Base-by-base conservation (phyloP, 2,797 vertebrate genomes). In the Gadopsis bispinosus region DNA sequence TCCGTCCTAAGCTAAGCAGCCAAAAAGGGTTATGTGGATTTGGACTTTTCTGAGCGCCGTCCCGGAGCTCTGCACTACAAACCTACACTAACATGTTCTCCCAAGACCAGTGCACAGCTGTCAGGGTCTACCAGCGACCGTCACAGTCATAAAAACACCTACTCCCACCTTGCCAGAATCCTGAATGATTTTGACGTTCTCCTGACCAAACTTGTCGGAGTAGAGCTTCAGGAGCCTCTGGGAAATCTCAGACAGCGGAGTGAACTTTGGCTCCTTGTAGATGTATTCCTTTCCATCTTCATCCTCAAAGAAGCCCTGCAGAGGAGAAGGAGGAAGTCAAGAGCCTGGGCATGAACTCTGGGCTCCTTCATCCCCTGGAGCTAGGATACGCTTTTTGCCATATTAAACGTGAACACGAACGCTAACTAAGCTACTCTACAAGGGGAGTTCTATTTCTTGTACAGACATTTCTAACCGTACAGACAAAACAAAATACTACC, bases 111-210 rank as follows among this genome's bases (percentile, higher is more conserved):
- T 60, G 17, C 73, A 55, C n/a, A 63, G 65, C 33, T 16, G 4
- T 22, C 39, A 39, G 41, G 41, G 12, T 61, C 60, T 50, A 8
- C 19, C 11, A 0, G 54, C 29, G 43, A 10, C 31, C 13, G 4
- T 14, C 13, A 13, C 0, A 26, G 47, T 37, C 19, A 64, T 11
- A 54, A 7, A 41, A 67, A 71, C 26, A 55, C 16, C 72, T 16
- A 70, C 5, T 9, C 93, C 64, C 94, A 99, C 98, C 96, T 91
- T 98, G 71, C 98, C 97, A 63, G 98, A 99, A 94, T 99, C 98
- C 84, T 99, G 98, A 73, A 99, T 99, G 95, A 99, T 99, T 95
- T 97, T 99, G 73, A 99, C 98, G 67, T 99, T 99, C 94, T 99
- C 98, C 68, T 96, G 95, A 78, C 98, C 98, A 81, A 99, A 99